Percentiles rank a stretch among this genome's conserved stretches.
phyloP scores from a whole-genome alignment of 1,140 invertebrate species.

The Macrosteles quadrilineatus region DNA sequence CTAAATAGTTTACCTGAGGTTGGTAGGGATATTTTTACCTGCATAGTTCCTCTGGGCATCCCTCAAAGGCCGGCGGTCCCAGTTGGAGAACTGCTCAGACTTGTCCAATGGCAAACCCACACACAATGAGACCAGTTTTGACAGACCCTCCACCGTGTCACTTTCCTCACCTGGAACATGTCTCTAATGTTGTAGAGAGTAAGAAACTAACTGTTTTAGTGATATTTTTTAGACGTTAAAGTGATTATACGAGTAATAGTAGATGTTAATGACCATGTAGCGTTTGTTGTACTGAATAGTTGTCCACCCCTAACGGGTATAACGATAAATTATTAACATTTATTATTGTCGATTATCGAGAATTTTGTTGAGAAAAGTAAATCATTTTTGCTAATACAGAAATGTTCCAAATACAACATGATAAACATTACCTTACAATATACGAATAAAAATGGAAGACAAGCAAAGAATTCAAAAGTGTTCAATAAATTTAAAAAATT shows the following conservation, averaged over 20 bases:
- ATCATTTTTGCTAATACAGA: too few species aligned
- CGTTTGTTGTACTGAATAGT: not conserved
- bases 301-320: not conserved
- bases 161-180: constrained; percentile 47
- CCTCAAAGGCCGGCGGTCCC: constrained; percentile 78
- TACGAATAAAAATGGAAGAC: too few species aligned
- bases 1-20: constrained; percentile 53
- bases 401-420: too few species aligned
- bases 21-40: constrained; percentile 49
- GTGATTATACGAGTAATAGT: not conserved
- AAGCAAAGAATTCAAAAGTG: too few species aligned
- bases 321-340: not conserved
- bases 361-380: not conserved
- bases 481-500: too few species aligned
- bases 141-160: constrained; percentile 24
- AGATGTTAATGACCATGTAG: not conserved
- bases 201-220: not conserved
- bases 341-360: not conserved
- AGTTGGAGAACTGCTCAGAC: constrained; percentile 84
- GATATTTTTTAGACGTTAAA: not conserved
- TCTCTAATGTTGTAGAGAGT: not conserved
- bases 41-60: constrained; percentile 77
- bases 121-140: constrained; percentile 65
- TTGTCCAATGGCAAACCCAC: constrained; percentile 75
- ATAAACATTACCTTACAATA: too few species aligned